Conservation (phyloP, 2,113 vertebrate genomes). For the Sclerurus mexicanus region DNA sequence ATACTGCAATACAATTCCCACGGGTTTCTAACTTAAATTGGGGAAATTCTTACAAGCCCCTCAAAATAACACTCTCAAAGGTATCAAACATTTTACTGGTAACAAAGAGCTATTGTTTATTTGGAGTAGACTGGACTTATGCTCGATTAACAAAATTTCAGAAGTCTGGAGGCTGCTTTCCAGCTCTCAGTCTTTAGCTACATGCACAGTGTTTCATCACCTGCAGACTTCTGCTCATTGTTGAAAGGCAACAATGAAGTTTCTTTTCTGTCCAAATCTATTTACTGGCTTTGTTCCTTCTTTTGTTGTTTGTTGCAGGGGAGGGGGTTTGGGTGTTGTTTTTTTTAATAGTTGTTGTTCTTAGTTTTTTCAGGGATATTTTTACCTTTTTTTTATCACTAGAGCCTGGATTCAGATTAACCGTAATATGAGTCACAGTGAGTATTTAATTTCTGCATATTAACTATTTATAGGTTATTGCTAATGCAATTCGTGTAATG, state of each 20-base stretch:
- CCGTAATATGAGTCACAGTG: background rate
- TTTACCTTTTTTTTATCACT: background rate
- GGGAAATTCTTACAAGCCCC: background rate
- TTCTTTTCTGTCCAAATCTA: background rate
- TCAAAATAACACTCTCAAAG: background rate
- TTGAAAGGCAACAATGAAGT: background rate
- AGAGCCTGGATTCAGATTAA: background rate
- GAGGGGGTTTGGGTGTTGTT: background rate
- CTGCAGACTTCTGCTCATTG: background rate
- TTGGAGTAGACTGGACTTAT: background rate
- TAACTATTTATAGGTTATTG: background rate
- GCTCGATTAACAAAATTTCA: background rate
- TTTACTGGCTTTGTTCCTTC: background rate
- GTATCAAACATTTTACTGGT: background rate
- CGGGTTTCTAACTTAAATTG: background rate
- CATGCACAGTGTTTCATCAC: rapidly evolving
- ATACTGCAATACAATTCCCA: background rate
- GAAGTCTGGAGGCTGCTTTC: background rate
- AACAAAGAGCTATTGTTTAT: background rate
- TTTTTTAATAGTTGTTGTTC: background rate
- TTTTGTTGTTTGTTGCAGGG: background rate
- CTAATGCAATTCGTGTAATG: background rate
- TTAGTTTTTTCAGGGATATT: background rate
- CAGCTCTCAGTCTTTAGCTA: background rate
- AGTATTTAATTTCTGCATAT: background rate